Conservation (phyloP, 2,797 vertebrate species). For the Sebastes steindachneri region DNA sequence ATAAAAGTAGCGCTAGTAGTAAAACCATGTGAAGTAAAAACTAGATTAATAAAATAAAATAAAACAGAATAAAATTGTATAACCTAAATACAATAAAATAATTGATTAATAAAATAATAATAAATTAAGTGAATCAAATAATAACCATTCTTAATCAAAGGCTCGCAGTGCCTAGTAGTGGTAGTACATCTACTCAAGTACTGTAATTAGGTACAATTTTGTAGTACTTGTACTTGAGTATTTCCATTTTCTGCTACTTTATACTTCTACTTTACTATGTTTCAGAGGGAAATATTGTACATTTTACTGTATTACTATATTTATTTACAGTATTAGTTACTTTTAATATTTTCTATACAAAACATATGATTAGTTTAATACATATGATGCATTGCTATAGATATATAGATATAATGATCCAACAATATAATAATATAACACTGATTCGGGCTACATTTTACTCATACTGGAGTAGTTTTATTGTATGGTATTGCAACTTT, state of each 20-base stretch:
- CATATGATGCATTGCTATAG: not conserved
- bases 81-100: no score
- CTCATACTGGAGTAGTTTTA: not conserved
- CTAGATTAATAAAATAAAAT: no score
- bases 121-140: no score
- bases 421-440: not conserved
- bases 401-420: not conserved
- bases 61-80: no score
- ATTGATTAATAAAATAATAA: no score
- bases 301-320: not conserved
- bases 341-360: not conserved
- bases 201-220: not conserved
- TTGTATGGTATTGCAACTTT: not conserved
- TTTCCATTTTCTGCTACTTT: not conserved
- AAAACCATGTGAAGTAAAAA: no score
- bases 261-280: not conserved
- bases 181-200: not conserved
- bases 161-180: no score
- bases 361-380: not conserved
- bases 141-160: no score
- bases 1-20: no score
- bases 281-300: not conserved
- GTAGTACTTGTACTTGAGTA: not conserved
- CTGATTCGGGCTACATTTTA: not conserved
- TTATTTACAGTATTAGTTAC: not conserved